Conservation (phyloP, 2,113 vertebrate species). For the Cygnus atratus region DNA sequence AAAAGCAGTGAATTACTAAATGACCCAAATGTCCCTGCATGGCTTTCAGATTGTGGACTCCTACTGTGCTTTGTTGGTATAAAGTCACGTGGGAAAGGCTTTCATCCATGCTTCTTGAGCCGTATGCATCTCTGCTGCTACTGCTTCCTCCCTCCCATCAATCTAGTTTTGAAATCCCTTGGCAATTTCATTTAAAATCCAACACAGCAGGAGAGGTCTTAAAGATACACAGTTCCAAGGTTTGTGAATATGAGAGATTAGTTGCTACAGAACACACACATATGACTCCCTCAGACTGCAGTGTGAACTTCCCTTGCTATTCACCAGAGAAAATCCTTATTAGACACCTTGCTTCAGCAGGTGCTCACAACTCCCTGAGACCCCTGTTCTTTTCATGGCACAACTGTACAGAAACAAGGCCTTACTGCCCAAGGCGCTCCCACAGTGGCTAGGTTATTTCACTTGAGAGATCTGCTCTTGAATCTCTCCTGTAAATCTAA, state of each 20-base stretch:
- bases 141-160: background rate
- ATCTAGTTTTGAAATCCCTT: background rate
- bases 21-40: background rate
- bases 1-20: background rate
- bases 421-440: background rate
- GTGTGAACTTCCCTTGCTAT: background rate
- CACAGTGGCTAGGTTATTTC: background rate
- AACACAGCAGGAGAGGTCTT: background rate
- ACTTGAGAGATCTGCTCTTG: background rate
- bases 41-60: background rate
- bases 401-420: background rate
- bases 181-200: background rate
- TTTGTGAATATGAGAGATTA: background rate
- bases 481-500: background rate
- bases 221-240: background rate
- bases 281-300: background rate
- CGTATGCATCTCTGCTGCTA: background rate
- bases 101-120: background rate
- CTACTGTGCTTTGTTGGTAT: background rate
- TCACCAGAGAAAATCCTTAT: background rate
- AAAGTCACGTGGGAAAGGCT: background rate
- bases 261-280: background rate
- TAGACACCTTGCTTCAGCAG: background rate
- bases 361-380: background rate
- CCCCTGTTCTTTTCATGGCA: background rate